Percentiles rank a stretch among this genome's conserved stretches.
Evolutionary conservation across 2,113 vertebrate genomes (phyloP).

Genomic region (Perca flavescens): DNA sequence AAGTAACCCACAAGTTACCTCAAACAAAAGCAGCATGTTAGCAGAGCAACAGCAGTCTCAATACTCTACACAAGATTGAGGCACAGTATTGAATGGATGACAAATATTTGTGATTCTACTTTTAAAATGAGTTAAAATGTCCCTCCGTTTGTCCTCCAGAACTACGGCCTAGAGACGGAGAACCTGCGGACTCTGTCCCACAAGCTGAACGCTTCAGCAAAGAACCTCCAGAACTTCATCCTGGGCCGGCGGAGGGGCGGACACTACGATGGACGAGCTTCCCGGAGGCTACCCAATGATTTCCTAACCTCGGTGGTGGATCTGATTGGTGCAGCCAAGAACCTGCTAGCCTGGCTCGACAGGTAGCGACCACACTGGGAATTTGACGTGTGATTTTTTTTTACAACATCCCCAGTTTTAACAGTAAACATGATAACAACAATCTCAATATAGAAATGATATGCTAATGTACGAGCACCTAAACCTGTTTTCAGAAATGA

Average conservation of each 20-base stretch:
- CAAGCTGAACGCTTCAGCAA: conserved; percentile 92
- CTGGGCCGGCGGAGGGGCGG: conserved; percentile 90
- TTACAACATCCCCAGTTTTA: background rate
- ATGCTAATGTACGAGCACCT: background rate
- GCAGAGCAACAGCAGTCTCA: background rate
- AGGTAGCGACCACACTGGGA: conserved; percentile 80
- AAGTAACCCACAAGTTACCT: background rate
- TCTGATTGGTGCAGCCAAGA: conserved; percentile 93
- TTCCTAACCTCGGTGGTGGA: conserved; percentile 93
- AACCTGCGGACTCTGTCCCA: conserved; percentile 92
- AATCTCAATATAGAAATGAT: background rate
- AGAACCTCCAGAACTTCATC: conserved; percentile 95
- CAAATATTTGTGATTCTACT: background rate
- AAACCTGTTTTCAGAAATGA: background rate
- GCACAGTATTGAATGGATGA: background rate
- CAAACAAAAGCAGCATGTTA: background rate
- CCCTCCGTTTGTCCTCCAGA: conserved; percentile 81
- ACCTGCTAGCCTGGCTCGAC: conserved; percentile 93
- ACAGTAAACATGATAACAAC: background rate
- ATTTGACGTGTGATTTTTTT: background rate
- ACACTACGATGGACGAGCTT: conserved; percentile 90
- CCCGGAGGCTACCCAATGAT: conserved; percentile 89
- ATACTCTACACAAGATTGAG: too few species aligned
- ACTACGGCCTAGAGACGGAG: conserved; percentile 92
- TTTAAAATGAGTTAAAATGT: conserved; percentile 18